Evolutionary conservation across 1,140 invertebrate species (phyloP).

Genomic region (Araneus ventricosus): DNA sequence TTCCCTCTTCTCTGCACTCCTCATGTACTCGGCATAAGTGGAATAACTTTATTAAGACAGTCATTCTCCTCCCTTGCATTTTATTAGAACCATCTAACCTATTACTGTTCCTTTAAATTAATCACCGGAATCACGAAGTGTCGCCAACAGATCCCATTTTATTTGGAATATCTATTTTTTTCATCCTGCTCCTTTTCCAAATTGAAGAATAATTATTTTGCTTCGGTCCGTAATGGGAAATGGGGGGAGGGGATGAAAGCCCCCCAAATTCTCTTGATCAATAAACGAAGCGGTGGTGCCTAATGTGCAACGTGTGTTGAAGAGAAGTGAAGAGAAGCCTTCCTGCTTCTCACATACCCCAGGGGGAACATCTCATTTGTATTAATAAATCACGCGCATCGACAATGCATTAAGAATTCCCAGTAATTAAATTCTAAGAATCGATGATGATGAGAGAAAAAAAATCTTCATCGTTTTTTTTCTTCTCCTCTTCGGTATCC

Average conservation of each 20-base stretch:
- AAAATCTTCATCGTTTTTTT: background rate
- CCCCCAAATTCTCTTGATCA: constrained; percentile 27
- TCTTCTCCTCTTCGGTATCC: background rate
- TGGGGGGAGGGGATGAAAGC: background rate
- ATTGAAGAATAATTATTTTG: constrained; percentile 69
- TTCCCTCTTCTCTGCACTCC: background rate
- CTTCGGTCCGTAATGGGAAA: constrained; percentile 12
- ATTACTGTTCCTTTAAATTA: constrained; percentile 60
- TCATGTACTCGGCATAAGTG: background rate
- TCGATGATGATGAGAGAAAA: constrained; percentile 20
- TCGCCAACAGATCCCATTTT: constrained; percentile 37
- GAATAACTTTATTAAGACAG: constrained; percentile 43
- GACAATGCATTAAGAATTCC: constrained; percentile 61
- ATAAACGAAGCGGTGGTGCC: background rate
- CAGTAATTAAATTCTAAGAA: constrained; percentile 65
- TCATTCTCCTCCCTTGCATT: background rate
- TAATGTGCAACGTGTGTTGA: constrained; percentile 14
- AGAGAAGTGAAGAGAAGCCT: background rate
- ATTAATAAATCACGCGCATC: constrained; percentile 66
- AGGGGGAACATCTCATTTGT: constrained; percentile 53
- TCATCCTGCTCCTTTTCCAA: background rate
- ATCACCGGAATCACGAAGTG: constrained; percentile 47
- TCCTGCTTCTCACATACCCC: background rate
- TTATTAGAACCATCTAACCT: constrained; percentile 62
- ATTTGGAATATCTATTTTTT: background rate